phyloP scores from a whole-genome alignment of 2,797 vertebrate species.

The Semotilus atromaculatus region DNA sequence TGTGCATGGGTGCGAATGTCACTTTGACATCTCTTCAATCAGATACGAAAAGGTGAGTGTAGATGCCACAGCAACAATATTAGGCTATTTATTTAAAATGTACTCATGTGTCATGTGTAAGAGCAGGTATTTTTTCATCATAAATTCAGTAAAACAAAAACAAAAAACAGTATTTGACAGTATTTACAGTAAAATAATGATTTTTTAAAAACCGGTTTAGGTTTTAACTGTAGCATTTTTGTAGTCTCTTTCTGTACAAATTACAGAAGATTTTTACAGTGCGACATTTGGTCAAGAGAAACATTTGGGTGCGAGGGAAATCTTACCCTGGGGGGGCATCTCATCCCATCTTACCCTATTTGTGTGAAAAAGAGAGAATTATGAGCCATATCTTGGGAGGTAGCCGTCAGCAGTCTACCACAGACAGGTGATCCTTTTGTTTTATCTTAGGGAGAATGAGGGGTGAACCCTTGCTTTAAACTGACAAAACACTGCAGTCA shows the following conservation, averaged over 20 bases:
- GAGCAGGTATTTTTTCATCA: neutral
- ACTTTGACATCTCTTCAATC: constrained; percentile 16
- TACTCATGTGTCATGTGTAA: neutral
- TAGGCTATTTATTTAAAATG: neutral
- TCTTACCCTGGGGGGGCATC: neutral
- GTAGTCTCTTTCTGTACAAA: neutral
- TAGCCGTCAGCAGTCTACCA: constrained; percentile 27
- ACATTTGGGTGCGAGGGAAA: neutral
- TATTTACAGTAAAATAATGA: neutral
- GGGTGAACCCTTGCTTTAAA: constrained; percentile 40
- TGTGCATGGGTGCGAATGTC: constrained; percentile 16
- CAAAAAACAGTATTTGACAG: too few species aligned
- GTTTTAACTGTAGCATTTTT: neutral
- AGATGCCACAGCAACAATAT: neutral
- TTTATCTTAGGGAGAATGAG: constrained; percentile 53
- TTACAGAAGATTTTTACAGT: neutral
- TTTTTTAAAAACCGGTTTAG: neutral
- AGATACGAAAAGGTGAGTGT: neutral
- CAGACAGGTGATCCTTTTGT: constrained; percentile 45
- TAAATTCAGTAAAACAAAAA: too few species aligned
- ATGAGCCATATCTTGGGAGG: neutral
- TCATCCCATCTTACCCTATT: constrained; percentile 1
- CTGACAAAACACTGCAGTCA: constrained; percentile 53
- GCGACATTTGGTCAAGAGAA: neutral
- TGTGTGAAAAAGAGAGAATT: constrained; percentile 26